A percentile compares a stretch with the other conserved stretches of the same genome.
Evolutionary conservation across 2,888 invertebrate species (phyloP).

Genomic region (Amorpha juglandis): DNA sequence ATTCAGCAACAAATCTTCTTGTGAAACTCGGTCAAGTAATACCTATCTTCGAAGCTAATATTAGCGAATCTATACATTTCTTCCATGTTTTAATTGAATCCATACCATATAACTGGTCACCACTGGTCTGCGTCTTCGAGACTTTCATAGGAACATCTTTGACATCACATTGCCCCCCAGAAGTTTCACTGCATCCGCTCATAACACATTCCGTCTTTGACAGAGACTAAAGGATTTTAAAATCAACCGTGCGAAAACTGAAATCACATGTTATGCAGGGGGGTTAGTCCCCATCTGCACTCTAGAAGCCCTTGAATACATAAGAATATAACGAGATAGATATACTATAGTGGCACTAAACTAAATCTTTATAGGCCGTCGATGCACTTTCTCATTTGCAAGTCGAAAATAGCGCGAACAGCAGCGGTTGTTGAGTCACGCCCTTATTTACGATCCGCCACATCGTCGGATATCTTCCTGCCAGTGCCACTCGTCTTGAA

Average conservation of each 20-base stretch:
- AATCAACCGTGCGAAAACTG: constrained; percentile 22
- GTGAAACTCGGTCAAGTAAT: too few relatives aligned
- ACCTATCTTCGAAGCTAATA: too few relatives aligned
- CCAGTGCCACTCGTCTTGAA: constrained; percentile 5
- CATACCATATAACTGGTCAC: background rate
- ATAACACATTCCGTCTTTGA: constrained; percentile 22
- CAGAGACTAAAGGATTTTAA: constrained; percentile 21
- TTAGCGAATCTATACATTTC: background rate
- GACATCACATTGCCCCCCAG: constrained; percentile 4
- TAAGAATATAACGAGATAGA: constrained; percentile 8
- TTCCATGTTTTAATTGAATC: background rate
- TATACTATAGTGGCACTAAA: constrained; percentile 6
- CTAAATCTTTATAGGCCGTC: constrained; percentile 35
- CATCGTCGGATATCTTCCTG: constrained; percentile 25
- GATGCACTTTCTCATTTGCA: constrained; percentile 78
- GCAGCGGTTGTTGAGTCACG: constrained; percentile 63
- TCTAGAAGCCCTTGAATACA: background rate
- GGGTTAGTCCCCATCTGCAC: constrained; percentile 5
- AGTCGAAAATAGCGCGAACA: constrained; percentile 73
- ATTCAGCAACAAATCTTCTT: too few relatives aligned
- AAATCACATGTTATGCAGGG: constrained; percentile 11
- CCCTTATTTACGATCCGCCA: constrained; percentile 66
- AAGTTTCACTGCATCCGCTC: background rate
- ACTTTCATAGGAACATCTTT: background rate
- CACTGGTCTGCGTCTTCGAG: too few relatives aligned